Conservation (phyloP, 2,797 vertebrate genomes). For the Carapus acus region DNA sequence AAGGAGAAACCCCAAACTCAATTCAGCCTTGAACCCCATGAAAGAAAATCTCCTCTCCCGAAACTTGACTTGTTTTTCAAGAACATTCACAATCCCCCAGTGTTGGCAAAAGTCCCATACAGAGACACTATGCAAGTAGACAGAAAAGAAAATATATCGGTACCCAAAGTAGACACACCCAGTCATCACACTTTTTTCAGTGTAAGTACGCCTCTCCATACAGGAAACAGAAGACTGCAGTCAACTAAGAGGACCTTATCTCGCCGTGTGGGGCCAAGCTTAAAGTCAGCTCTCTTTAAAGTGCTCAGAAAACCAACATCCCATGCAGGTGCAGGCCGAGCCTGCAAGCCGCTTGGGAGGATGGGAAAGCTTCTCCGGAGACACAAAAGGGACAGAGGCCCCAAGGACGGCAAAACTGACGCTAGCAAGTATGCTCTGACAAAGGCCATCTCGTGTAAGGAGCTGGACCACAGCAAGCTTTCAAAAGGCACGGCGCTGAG, state of each 20-base stretch:
- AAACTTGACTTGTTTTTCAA: constrained; percentile 59
- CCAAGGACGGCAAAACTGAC: constrained; percentile 46
- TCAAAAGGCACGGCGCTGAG: constrained; percentile 51
- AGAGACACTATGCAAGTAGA: constrained; percentile 35
- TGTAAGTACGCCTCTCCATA: constrained; percentile 45
- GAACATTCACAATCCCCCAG: constrained; percentile 39
- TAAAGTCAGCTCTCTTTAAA: constrained; percentile 67
- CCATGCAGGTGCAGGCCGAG: constrained; percentile 49
- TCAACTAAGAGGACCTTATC: constrained; percentile 53
- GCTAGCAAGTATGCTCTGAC: constrained; percentile 58
- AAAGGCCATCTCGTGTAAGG: constrained; percentile 74
- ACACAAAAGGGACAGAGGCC: constrained; percentile 43
- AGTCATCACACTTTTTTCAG: constrained; percentile 40
- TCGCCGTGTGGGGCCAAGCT: constrained; percentile 58
- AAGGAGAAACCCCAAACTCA: constrained; percentile 43
- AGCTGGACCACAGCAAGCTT: constrained; percentile 65
- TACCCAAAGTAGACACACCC: constrained; percentile 56
- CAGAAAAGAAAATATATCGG: constrained; percentile 51
- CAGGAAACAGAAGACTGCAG: constrained; percentile 49
- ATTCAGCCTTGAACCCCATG: constrained; percentile 38
- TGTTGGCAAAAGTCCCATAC: constrained; percentile 39
- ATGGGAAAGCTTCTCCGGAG: constrained; percentile 50
- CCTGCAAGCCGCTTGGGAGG: constrained; percentile 56
- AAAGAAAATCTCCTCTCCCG: constrained; percentile 62
- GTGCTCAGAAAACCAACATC: constrained; percentile 70